These are phyloP conservation scores for Orestias chungarensis DNA, from an alignment of 2,797 vertebrate genomes.

Conservation along the genomic window DNA sequence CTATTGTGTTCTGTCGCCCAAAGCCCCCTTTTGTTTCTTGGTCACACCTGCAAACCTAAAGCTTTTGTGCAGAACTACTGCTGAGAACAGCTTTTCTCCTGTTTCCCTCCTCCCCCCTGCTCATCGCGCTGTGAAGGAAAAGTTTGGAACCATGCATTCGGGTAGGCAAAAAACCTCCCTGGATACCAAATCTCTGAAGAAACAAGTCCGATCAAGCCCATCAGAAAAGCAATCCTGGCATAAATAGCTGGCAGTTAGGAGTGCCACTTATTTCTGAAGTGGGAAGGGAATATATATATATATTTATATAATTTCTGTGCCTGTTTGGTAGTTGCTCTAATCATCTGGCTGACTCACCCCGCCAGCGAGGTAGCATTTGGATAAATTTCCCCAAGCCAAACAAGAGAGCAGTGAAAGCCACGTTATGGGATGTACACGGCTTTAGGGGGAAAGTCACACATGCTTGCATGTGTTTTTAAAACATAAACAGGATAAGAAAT, in stretches of 20 bases:
- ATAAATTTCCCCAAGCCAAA: constrained; percentile 55
- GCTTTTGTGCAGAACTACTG: constrained; percentile 72
- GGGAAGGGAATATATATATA: constrained; percentile 56
- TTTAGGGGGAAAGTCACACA: constrained; percentile 23
- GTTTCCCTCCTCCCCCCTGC: constrained; percentile 71
- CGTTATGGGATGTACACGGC: constrained; percentile 25
- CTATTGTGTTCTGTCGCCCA: constrained; percentile 75
- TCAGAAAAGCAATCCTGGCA: constrained; percentile 48
- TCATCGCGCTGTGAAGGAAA: constrained; percentile 58
- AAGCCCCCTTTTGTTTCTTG: constrained; percentile 71
- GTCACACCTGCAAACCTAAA: constrained; percentile 77
- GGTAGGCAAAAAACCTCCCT: constrained; percentile 49
- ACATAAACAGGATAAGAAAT: constrained; percentile 18
- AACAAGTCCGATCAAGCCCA: constrained; percentile 69
- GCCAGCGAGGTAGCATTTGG: constrained; percentile 58
- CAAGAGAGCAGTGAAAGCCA: constrained; percentile 19
- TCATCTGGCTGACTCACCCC: constrained; percentile 54
- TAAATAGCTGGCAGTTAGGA: constrained; percentile 50
- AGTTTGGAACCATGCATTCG: constrained; percentile 45
- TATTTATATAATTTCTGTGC: constrained; percentile 63
- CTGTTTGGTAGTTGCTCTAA: constrained; percentile 53
- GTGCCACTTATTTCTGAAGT: constrained; percentile 51
- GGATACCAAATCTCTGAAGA: constrained; percentile 61
- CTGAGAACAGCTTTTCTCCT: constrained; percentile 71
- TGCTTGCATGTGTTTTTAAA: constrained; percentile 1